Evolutionary conservation across 2,888 invertebrate genomes (phyloP).

Genomic region (Sphinx pinastri): DNA sequence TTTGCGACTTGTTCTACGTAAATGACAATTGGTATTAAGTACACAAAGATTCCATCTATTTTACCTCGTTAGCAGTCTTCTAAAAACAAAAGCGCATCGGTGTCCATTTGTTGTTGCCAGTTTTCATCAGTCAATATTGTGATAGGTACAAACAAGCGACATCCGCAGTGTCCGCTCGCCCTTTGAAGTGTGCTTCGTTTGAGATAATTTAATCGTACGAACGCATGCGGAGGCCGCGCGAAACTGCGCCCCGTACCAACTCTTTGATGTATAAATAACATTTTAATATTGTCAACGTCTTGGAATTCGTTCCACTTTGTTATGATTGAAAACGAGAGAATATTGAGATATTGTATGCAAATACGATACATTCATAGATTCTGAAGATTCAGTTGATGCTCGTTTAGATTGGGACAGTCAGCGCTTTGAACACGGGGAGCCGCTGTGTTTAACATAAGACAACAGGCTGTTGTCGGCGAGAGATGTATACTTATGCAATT

Average conservation of each 20-base stretch:
- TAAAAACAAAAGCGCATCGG: background rate
- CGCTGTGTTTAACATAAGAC: background rate
- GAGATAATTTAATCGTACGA: conserved; percentile 57
- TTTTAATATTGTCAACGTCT: conserved; percentile 17
- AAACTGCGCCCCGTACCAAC: conserved; percentile 24
- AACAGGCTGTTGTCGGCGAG: background rate
- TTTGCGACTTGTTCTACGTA: too few relatives aligned
- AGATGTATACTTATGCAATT: background rate
- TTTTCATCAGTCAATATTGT: conserved; percentile 49
- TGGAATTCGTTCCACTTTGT: conserved; percentile 10
- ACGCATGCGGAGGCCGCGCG: conserved; percentile 26
- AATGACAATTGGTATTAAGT: too few relatives aligned
- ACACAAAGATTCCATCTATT: background rate
- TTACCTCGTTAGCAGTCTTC: background rate
- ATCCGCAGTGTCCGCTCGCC: conserved; percentile 39
- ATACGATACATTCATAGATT: too few relatives aligned
- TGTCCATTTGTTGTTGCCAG: conserved; percentile 31
- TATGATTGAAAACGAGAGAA: conserved; percentile 1
- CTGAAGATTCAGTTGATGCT: background rate
- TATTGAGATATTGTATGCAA: background rate
- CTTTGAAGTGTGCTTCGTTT: conserved; percentile 59
- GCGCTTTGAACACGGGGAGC: background rate
- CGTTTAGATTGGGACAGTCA: conserved; percentile 18
- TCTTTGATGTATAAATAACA: conserved; percentile 45
- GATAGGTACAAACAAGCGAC: conserved; percentile 49